A percentile compares a stretch with the other conserved stretches of the same genome.
phyloP scores from a whole-genome alignment of 2,113 vertebrate species.

The Condylura cristata region DNA sequence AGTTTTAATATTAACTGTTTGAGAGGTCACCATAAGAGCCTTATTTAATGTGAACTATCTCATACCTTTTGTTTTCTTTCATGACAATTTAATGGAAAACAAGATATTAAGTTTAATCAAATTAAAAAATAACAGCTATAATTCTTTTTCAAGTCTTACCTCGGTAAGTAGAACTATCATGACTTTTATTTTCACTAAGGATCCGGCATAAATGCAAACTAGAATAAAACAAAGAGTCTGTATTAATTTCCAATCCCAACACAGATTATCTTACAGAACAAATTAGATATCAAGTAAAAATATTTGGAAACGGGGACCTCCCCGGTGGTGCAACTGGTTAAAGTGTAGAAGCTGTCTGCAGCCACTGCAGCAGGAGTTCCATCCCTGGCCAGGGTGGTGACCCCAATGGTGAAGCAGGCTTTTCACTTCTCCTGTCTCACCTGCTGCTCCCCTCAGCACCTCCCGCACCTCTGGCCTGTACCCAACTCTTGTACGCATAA shows the following conservation, averaged over 20 bases:
- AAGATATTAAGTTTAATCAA: constrained; percentile 36
- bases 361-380: no score
- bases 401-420: no score
- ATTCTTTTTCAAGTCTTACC: constrained; percentile 87
- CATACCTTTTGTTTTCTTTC: constrained; percentile 40
- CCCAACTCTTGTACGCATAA: no score
- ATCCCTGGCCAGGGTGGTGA: no score
- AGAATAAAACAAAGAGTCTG: constrained; percentile 73
- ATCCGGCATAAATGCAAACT: constrained; percentile 95
- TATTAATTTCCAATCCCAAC: constrained; percentile 60
- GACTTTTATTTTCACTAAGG: constrained; percentile 92
- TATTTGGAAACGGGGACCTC: no score
- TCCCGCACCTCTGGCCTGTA: no score
- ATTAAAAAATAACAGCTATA: constrained; percentile 46
- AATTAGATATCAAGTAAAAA: constrained; percentile 50
- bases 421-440: no score
- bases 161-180: constrained; percentile 90
- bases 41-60: constrained; percentile 36
- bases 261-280: not conserved
- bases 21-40: constrained; percentile 30
- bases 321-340: no score
- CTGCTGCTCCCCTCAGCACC: no score
- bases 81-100: constrained; percentile 22
- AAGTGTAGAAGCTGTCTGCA: no score
- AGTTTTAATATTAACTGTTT: constrained; percentile 19